Evolutionary conservation across 2,888 invertebrate species (phyloP).

Genomic region (Drosophila subsilvestris): DNA sequence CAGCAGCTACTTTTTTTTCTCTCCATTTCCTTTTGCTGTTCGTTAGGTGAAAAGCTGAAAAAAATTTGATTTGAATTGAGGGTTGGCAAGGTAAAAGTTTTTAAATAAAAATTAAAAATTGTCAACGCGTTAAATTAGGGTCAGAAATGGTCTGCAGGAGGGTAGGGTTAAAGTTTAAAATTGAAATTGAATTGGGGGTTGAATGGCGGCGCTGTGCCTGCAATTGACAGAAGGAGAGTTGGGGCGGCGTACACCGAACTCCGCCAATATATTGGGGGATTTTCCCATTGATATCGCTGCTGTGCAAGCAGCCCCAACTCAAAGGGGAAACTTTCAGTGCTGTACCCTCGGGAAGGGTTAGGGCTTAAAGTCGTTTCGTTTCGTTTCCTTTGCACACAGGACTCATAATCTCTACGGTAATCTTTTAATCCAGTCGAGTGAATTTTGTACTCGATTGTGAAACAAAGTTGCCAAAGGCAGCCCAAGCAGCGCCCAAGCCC

Average conservation of each 20-base stretch:
- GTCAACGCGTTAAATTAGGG: constrained; percentile 80
- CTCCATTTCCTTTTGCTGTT: constrained; percentile 6
- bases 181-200: constrained; percentile 64
- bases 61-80: constrained; percentile 62
- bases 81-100: constrained; percentile 67
- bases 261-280: not conserved
- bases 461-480: constrained; percentile 74
- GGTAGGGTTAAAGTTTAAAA: constrained; percentile 46
- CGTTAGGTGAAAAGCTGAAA: constrained; percentile 41
- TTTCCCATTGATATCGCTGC: constrained; percentile 16
- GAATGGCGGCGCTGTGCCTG: constrained; percentile 1
- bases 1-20: constrained; percentile 32
- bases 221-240: constrained; percentile 7
- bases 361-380: constrained; percentile 37
- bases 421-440: constrained; percentile 83
- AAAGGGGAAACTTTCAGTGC: constrained; percentile 22
- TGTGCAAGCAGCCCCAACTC: constrained; percentile 1
- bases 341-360: constrained; percentile 6
- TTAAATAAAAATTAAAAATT: constrained; percentile 80
- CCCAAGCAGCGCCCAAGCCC: not conserved
- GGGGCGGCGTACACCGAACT: not conserved
- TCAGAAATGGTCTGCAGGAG: constrained; percentile 27
- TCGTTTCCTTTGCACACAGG: constrained; percentile 32
- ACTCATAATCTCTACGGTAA: constrained; percentile 82
- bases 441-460: constrained; percentile 82